phyloP scores from a whole-genome alignment of 1,140 invertebrate genomes.

The Planococcus citri region DNA sequence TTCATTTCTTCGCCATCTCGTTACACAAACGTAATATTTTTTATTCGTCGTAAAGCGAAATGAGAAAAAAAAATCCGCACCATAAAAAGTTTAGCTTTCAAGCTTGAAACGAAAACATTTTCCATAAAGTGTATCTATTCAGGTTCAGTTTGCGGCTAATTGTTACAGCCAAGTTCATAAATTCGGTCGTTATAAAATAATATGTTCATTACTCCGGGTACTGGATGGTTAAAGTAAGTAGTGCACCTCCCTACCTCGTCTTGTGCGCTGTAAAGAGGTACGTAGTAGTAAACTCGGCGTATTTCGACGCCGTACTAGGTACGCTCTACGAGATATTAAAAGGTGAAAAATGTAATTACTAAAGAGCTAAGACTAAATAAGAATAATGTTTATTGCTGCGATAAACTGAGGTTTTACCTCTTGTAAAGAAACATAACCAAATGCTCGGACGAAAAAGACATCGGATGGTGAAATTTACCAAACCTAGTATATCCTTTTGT shows the following conservation, averaged over 20 bases:
- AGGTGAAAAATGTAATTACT: slow-evolving; percentile 15
- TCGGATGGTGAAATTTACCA: no score
- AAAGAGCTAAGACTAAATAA: slow-evolving; percentile 4
- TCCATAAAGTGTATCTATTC: slow-evolving; percentile 3
- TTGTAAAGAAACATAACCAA: neutral
- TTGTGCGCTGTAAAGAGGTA: no score
- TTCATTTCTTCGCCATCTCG: no score
- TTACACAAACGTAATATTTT: no score
- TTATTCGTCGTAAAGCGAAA: no score
- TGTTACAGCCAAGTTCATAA: neutral
- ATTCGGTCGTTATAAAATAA: neutral
- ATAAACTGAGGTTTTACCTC: neutral
- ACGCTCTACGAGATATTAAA: neutral
- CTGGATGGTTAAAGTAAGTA: no score
- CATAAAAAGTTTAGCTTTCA: neutral
- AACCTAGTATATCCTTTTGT: no score
- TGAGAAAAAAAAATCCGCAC: neutral
- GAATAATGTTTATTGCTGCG: slow-evolving; percentile 17
- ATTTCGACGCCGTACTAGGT: no score
- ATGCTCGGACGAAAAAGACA: neutral
- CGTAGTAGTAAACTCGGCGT: no score
- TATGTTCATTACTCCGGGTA: no score
- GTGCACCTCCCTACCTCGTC: no score
- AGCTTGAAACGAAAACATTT: neutral
- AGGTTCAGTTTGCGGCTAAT: neutral